Conservation (phyloP, 2,888 invertebrate species). For the Aphodius sticticus region DNA sequence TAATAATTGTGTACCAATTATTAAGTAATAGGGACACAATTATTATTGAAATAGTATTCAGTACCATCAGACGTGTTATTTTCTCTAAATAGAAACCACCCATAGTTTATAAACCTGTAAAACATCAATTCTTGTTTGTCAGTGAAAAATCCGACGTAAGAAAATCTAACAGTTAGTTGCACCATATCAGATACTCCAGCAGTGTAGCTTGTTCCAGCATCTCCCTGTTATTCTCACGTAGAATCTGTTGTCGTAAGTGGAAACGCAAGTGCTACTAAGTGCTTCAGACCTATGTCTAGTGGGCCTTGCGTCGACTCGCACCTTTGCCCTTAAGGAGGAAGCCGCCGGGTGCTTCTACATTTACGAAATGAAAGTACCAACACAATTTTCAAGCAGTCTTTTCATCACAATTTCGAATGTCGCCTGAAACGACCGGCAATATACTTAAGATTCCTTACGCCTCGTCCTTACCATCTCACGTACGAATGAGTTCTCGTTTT, state of each 20-base stretch:
- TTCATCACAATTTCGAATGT: not conserved
- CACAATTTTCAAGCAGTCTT: not conserved
- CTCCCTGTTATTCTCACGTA: no score
- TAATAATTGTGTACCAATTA: no score
- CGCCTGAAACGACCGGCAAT: not conserved
- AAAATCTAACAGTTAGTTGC: no score
- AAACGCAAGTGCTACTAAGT: not conserved
- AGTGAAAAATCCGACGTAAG: no score
- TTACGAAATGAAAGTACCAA: not conserved
- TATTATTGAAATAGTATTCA: no score
- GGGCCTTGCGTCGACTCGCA: not conserved
- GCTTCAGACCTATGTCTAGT: not conserved
- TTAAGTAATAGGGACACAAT: no score
- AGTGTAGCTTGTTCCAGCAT: no score
- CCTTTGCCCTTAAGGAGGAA: not conserved
- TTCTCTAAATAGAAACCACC: no score
- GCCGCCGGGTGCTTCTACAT: not conserved
- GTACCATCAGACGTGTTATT: no score
- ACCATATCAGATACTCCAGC: no score
- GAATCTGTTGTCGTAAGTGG: not conserved
- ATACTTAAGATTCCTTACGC: not conserved
- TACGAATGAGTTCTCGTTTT: not conserved
- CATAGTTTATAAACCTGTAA: no score
- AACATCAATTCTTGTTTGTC: no score
- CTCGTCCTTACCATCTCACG: not conserved